phyloP scores from a whole-genome alignment of 2,888 invertebrate species.

The Gymnoscelis rufifasciata region DNA sequence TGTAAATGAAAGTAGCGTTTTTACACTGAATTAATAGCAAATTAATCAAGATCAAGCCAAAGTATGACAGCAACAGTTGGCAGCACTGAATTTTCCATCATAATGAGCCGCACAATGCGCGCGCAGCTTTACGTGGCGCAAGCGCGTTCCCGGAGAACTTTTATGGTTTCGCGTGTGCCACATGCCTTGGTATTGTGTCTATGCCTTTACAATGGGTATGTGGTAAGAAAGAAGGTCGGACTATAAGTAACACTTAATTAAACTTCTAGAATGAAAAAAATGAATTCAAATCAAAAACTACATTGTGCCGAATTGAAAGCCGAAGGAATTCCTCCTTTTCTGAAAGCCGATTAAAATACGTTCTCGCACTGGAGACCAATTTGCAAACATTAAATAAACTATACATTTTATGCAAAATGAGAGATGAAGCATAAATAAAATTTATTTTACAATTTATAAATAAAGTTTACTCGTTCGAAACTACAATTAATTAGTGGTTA shows the following conservation, averaged over 20 bases:
- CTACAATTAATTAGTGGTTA: too few species aligned
- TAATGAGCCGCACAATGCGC: slow-evolving; percentile 41
- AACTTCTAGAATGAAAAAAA: not conserved
- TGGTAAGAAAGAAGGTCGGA: slow-evolving; percentile 7
- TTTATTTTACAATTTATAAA: too few species aligned
- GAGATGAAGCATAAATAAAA: too few species aligned
- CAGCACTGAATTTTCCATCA: slow-evolving; percentile 39
- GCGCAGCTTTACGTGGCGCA: slow-evolving; percentile 40
- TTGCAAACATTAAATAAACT: too few species aligned
- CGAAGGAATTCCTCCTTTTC: too few species aligned
- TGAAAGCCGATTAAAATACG: too few species aligned
- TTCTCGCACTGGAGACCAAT: too few species aligned
- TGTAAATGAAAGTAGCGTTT: slow-evolving; percentile 1
- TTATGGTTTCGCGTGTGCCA: slow-evolving; percentile 74
- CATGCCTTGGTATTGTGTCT: slow-evolving; percentile 51
- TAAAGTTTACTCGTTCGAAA: too few species aligned
- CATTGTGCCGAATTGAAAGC: too few species aligned
- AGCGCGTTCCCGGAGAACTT: slow-evolving; percentile 50
- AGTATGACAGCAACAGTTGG: slow-evolving; percentile 8
- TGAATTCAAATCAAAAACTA: too few species aligned
- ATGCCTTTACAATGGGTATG: not conserved
- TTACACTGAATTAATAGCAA: not conserved
- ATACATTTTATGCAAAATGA: too few species aligned
- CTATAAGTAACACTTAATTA: slow-evolving; percentile 7
- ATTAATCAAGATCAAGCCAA: slow-evolving; percentile 1